A percentile compares a stretch with the other conserved stretches of the same genome.
Conservation (phyloP, 2,113 vertebrate genomes). For the Nycticebus coucang region DNA sequence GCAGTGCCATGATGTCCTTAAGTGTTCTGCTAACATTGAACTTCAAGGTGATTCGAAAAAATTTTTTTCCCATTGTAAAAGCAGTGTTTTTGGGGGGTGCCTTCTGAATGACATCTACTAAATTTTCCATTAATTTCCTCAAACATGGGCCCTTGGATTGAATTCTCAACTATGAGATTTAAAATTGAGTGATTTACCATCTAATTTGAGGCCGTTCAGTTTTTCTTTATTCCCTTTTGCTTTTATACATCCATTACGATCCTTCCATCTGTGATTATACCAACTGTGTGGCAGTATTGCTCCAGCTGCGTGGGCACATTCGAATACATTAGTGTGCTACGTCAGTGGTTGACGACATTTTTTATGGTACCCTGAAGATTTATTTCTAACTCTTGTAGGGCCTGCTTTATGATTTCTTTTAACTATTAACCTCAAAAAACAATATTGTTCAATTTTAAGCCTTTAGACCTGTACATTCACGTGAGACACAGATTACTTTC, state of each 20-base stretch:
- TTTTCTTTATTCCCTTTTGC: conserved; percentile 59
- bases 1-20: conserved; percentile 7
- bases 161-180: conserved; percentile 47
- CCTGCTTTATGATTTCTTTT: conserved; percentile 42
- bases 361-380: conserved; percentile 59
- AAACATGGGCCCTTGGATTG: conserved; percentile 50
- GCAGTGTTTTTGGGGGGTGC: conserved; percentile 47
- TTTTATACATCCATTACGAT: conserved; percentile 46
- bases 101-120: conserved; percentile 61
- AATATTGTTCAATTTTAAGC: conserved; percentile 40
- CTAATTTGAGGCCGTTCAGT: conserved; percentile 45
- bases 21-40: conserved; percentile 52
- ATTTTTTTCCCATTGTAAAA: conserved; percentile 57
- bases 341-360: conserved; percentile 27
- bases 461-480: not conserved
- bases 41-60: conserved; percentile 51
- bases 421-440: conserved; percentile 44
- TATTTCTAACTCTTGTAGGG: conserved; percentile 49
- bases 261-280: conserved; percentile 43
- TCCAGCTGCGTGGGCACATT: conserved; percentile 44
- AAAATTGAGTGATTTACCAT: conserved; percentile 57
- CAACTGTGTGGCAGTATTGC: conserved; percentile 14
- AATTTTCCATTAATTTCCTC: conserved; percentile 59
- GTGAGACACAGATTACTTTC: not conserved
- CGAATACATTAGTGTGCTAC: not conserved